Conservation (phyloP, 1,140 invertebrate genomes). For the Portunus trituberculatus region DNA sequence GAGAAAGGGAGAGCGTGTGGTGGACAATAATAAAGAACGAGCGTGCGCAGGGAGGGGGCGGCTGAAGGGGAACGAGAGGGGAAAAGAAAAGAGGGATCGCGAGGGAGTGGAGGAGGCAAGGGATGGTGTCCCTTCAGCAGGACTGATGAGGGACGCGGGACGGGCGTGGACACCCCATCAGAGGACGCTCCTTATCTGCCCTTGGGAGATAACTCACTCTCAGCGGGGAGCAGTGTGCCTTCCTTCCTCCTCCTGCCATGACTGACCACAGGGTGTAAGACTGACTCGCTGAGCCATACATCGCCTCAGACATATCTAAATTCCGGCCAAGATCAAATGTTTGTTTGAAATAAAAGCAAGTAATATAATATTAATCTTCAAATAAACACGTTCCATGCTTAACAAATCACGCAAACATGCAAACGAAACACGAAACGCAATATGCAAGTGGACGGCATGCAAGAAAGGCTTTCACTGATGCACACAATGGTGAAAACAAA, state of each 20-base stretch:
- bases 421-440: neutral
- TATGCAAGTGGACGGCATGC: neutral
- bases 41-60: neutral
- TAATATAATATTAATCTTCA: neutral
- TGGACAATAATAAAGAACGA: neutral
- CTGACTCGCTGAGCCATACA: neutral
- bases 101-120: neutral
- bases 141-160: constrained; percentile 48
- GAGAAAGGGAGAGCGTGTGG: neutral
- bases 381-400: neutral
- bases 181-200: constrained; percentile 49
- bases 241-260: neutral
- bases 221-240: neutral
- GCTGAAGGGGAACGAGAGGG: neutral
- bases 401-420: neutral
- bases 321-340: neutral
- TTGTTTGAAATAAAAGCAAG: no score
- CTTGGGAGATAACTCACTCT: constrained; percentile 12
- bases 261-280: neutral
- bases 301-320: neutral
- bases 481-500: neutral
- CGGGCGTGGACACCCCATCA: constrained; percentile 60
- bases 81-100: neutral
- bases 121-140: neutral
- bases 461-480: neutral